Evolutionary conservation across 2,113 vertebrate species (phyloP), one percentile per base, ranked within the genome.

Genomic region (Hemiprocne comata): DNA sequence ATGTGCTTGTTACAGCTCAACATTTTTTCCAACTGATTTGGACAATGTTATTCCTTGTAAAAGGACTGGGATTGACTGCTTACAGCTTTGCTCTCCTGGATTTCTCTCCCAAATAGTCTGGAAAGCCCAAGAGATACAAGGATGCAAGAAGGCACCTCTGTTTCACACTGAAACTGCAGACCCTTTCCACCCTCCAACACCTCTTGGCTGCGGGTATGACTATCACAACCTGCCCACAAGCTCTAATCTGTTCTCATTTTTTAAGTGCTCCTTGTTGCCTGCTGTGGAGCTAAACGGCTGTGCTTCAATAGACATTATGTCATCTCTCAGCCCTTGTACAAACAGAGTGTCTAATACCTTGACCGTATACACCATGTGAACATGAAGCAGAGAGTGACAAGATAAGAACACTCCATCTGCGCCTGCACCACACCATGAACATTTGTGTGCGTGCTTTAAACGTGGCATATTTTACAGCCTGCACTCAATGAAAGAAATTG

Each of bases 251-350:
- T 61, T 94, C 94, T 97, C 82, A 86, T 90, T 96, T 97, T 97
- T 98, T 96, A 96, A 97, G 95, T 95, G 92, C 55, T 95, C 95
- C 93, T 97, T 94, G 92, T 97, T 94, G 95, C 95, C 89, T 94
- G 73, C 69, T 95, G 89, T 85, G 81, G 89, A 97, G 91, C 91
- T 91, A 82, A 90, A 87, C 20, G 91, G 87, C 94, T 95, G 80
- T 57, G 75, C 81, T 97, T 98, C 96, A 96, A 97, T 92, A 98
- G 98, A 98, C 97, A 97, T 98, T 96, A 98, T 97, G 98, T 98
- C 98, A 98, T 96, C 87, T 88, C 90, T 94, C 38, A 93, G 96
- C 82, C 92, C 89, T 97, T 97, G 93, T 40, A 82, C 97, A 98
- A 98, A 98, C 97, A 98, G 85, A 97, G 85, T 72, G 94, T 97